A percentile compares a stretch with the other conserved stretches of the same genome.
These are phyloP conservation scores for Cephalopterus ornatus DNA, from an alignment of 2,113 vertebrate genomes.

Conservation along the genomic window DNA sequence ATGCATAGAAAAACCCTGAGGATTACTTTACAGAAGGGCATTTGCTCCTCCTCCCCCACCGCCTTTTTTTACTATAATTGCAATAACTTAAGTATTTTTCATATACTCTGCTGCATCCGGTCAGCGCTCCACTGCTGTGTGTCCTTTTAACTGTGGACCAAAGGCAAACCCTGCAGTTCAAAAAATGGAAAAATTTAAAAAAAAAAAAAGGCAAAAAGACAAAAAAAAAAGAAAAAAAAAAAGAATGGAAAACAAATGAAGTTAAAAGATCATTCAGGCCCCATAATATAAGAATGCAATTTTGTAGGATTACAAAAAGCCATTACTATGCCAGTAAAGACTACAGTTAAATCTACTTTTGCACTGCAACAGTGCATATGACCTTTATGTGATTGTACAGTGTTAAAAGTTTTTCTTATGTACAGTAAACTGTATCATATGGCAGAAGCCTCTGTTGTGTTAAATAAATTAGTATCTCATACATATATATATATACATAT, in stretches of 20 bases:
- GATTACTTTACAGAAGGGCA: constrained; percentile 69
- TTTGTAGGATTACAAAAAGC: constrained; percentile 81
- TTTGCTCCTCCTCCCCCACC: constrained; percentile 35
- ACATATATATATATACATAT: constrained; percentile 74
- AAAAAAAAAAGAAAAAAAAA: background rate
- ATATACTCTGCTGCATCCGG: constrained; percentile 70
- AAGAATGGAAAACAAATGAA: background rate
- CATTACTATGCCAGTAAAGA: constrained; percentile 85
- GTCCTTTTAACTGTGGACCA: constrained; percentile 81
- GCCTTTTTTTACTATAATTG: constrained; percentile 71
- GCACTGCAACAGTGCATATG: constrained; percentile 95
- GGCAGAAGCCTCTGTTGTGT: constrained; percentile 82
- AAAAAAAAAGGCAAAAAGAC: background rate
- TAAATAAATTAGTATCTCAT: constrained; percentile 79
- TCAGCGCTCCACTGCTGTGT: constrained; percentile 73
- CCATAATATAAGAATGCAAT: constrained; percentile 73
- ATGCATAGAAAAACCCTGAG: constrained; percentile 49
- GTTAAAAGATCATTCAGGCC: constrained; percentile 67
- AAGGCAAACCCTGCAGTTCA: constrained; percentile 75
- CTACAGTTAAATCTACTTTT: constrained; percentile 82
- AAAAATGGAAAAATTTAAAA: background rate
- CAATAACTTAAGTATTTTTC: constrained; percentile 81
- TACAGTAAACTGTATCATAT: constrained; percentile 87
- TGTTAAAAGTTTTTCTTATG: constrained; percentile 84
- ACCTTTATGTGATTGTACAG: constrained; percentile 93